Percentiles rank a stretch among this genome's conserved stretches.
These are phyloP conservation scores for Pseudomyrmex dendroicus DNA, from an alignment of 1,140 invertebrate genomes.

Conservation along the genomic window DNA sequence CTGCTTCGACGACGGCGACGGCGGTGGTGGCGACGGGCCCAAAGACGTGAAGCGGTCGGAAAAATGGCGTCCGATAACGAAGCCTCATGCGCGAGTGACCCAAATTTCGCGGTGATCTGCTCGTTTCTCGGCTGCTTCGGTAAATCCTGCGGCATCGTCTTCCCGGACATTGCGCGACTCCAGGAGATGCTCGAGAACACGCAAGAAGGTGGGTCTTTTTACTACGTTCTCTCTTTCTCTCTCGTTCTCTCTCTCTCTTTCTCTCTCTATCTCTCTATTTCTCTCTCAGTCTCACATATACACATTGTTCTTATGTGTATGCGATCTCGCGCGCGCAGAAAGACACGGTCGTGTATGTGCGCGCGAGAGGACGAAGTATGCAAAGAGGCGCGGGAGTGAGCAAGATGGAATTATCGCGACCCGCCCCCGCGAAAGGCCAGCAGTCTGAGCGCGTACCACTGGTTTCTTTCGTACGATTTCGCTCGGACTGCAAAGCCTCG, in stretches of 20 bases:
- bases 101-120: conserved; percentile 98
- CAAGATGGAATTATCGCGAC: conserved; percentile 56
- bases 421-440: conserved; percentile 71
- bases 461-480: conserved; percentile 56
- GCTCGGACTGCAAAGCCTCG: conserved; percentile 11
- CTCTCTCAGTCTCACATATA: background rate
- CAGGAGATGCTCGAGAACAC: conserved; percentile 95
- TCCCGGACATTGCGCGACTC: conserved; percentile 92
- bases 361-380: conserved; percentile 15
- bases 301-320: conserved; percentile 37
- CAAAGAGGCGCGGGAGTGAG: conserved; percentile 16
- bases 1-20: conserved; percentile 14
- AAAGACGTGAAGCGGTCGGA: conserved; percentile 77
- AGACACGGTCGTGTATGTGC: conserved; percentile 22
- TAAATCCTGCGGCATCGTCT: conserved; percentile 90
- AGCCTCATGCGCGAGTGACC: conserved; percentile 95
- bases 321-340: conserved; percentile 33
- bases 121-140: conserved; percentile 96
- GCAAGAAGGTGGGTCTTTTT: conserved; percentile 90
- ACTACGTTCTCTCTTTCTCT: conserved; percentile 22
- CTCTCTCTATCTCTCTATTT: conserved; percentile 30
- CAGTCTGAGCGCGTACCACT: conserved; percentile 67
- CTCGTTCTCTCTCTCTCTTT: background rate
- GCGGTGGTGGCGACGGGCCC: conserved; percentile 58
- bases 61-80: conserved; percentile 94